Evolutionary conservation across 2,113 vertebrate genomes (phyloP), one percentile per base, ranked within the genome.

Genomic region (Ploceus nigricollis): DNA sequence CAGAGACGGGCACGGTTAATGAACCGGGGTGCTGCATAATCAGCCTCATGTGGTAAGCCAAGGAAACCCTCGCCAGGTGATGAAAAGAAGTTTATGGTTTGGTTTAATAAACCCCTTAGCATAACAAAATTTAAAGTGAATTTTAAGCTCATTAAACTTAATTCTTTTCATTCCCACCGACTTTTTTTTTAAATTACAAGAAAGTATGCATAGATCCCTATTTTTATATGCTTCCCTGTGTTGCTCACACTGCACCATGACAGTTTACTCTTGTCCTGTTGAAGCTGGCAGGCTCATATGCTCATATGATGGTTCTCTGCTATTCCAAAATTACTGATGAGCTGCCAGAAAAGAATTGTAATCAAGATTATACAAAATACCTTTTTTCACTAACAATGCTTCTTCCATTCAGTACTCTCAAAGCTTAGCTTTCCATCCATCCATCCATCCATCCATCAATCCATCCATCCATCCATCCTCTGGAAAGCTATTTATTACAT

Each of bases 31-130:
- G 58, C 87, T 94, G 94, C 63, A 89, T 89, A 91, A 91, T 80
- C 17, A 2, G 3, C 77, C 58, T 82, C 15, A 1, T 82, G 87
- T 47, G 85, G 87, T 90, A 82, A 97, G 70, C 82, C 91, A 90
- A 50, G 71, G 82, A 93, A 95, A 85, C 63, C 58, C 50, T 91
- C 13, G 5, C 45, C 58, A 56, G 40, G 48, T 0, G 0, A 89
- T 70, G 71, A 93, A 95, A 93, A 85, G 37, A 31, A 54, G 45
- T 51, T 86, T 66, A 93, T 77, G 93, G 82, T 77, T 90, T 87
- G 51, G 39, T 89, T 89, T 90, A 95, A 87, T 68, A 73, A 95
- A 70, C 13, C 15, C 47, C 33, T 82, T 66, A 83, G 68, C 60
- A 47, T 73, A 90, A 91, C 30, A 89, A 75, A 91, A 68, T 94